phyloP scores from a whole-genome alignment of 2,888 invertebrate genomes.

The Leucania comma region DNA sequence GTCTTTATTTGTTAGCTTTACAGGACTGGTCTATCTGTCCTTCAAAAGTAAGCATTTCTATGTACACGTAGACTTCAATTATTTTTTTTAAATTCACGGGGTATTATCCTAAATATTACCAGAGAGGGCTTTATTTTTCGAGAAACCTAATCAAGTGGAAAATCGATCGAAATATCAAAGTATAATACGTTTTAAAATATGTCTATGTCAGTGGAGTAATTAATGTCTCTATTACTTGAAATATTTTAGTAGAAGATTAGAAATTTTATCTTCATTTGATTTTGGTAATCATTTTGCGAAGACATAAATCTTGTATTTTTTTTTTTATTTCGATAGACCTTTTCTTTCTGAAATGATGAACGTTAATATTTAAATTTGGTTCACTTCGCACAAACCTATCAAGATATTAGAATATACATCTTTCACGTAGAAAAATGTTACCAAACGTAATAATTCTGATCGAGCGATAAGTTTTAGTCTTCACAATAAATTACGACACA shows the following conservation, averaged over 20 bases:
- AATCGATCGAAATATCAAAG: slow-evolving; percentile 1
- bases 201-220: not conserved
- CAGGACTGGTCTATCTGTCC: too few species aligned
- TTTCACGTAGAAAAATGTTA: slow-evolving; percentile 11
- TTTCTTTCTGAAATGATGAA: not conserved
- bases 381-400: not conserved
- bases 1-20: too few species aligned
- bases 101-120: too few species aligned
- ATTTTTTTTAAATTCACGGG: too few species aligned
- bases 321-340: not conserved
- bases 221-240: slow-evolving; percentile 9
- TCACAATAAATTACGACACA: slow-evolving; percentile 32
- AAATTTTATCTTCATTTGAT: not conserved
- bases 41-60: too few species aligned
- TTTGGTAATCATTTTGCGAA: not conserved
- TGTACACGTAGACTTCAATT: too few species aligned
- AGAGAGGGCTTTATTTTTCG: too few species aligned
- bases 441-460: slow-evolving; percentile 37
- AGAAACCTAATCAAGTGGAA: too few species aligned
- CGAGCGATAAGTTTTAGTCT: slow-evolving; percentile 31
- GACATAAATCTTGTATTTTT: not conserved
- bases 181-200: not conserved
- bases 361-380: not conserved
- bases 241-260: not conserved
- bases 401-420: slow-evolving; percentile 22